Conservation (phyloP, 1,140 invertebrate genomes). For the Trichogramma pretiosum region DNA sequence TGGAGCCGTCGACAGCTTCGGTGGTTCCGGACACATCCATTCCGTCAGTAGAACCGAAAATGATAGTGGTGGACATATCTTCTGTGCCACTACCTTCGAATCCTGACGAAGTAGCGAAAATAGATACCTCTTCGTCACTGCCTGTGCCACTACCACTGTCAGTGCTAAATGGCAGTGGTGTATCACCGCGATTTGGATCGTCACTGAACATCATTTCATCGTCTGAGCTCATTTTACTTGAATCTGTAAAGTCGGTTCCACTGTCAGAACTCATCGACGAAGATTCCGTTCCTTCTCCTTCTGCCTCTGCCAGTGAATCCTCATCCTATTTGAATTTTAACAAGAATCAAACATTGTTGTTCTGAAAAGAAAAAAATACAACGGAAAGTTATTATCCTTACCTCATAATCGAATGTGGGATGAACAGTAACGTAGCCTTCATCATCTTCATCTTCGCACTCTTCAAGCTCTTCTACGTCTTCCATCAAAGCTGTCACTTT, state of each 20-base stretch:
- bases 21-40: no score
- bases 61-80: constrained; percentile 14
- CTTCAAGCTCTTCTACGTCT: constrained; percentile 47
- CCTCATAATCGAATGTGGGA: constrained; percentile 23
- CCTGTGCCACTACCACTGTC: constrained; percentile 24
- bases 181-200: constrained; percentile 35
- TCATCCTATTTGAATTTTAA: no score
- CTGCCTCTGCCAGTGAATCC: no score
- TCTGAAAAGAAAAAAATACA: background rate
- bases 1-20: no score
- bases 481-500: constrained; percentile 46
- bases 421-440: constrained; percentile 33
- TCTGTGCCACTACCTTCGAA: constrained; percentile 36
- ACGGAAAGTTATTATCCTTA: constrained; percentile 17
- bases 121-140: constrained; percentile 13
- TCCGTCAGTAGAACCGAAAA: constrained; percentile 7
- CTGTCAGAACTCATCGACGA: no score
- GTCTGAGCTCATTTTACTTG: no score
- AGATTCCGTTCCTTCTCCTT: no score
- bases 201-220: constrained; percentile 59
- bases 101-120: constrained; percentile 14
- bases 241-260: no score
- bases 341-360: background rate
- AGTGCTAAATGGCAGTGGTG: constrained; percentile 23
- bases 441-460: constrained; percentile 51